Conservation (phyloP, 2,113 vertebrate genomes). For the Micronycteris hirsuta region DNA sequence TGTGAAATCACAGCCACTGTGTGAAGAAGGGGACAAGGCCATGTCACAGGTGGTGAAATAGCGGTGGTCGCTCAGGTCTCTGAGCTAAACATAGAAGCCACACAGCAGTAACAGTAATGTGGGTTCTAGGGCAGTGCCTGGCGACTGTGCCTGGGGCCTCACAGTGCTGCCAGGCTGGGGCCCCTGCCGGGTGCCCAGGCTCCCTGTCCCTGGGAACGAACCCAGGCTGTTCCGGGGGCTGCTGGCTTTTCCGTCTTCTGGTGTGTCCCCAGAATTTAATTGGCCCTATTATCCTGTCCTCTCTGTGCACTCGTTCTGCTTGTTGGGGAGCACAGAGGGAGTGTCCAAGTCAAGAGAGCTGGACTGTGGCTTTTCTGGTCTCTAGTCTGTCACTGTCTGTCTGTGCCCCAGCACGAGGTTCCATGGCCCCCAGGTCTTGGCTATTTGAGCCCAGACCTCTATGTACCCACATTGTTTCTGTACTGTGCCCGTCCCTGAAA, state of each 20-base stretch:
- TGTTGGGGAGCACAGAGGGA: not conserved
- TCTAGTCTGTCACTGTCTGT: not conserved
- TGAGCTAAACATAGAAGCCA: not conserved
- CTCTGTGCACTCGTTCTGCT: not conserved
- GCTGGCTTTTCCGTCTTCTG: not conserved
- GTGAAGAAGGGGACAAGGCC: not conserved
- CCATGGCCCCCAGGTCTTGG: accelerated
- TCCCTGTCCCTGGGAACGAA: not conserved
- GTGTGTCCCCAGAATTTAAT: not conserved
- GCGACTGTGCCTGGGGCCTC: not conserved
- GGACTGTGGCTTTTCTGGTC: not conserved
- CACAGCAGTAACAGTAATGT: accelerated
- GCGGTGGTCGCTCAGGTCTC: not conserved
- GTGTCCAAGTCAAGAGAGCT: not conserved
- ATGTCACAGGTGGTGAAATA: not conserved
- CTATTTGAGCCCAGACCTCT: not conserved
- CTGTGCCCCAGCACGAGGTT: not conserved
- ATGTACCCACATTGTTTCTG: not conserved
- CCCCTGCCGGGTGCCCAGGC: not conserved
- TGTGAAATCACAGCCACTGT: not conserved
- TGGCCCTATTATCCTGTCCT: not conserved
- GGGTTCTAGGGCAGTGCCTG: accelerated
- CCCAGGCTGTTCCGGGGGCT: not conserved
- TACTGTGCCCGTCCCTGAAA: too few relatives aligned
- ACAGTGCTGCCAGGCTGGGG: not conserved